Evolutionary conservation across 2,797 vertebrate species (phyloP), one percentile per base, ranked within the genome.

Genomic region (Sebastes iracundus): DNA sequence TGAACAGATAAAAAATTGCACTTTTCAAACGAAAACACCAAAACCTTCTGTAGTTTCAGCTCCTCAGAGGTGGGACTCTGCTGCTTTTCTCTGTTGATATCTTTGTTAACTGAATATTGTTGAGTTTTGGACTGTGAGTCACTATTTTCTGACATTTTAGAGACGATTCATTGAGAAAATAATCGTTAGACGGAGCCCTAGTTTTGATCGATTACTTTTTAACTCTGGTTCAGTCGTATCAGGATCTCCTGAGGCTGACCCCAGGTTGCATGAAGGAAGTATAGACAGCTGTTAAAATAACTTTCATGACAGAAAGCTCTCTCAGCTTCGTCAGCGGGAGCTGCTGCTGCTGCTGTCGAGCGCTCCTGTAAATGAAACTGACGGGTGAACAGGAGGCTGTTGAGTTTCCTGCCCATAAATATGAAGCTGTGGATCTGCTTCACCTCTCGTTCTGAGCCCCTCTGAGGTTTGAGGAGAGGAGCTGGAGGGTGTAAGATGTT

Each of bases 221-320:
- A 46, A 18, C 22, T 58, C 49, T 52, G 49, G 49, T 20, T 58
- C 33, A 18, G 61, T 67, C 9, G 22, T 9, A 11, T 20, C 22
- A 38, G 58, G 65, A 75, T 2, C 2, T 4, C 16, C 49, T 20
- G 20, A 55, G 20, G 1, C 52, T 33, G 8, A 75, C n/a, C 7
- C 6, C 72, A 14, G 60, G 11, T 16, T 18, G 30, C 11, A 4
- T 56, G 65, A 53, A 70, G 63, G 52, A 63, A 52, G 60, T 7
- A 23, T 18, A 72, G 64, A 67, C 77, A 64, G 84, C 68, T 78
- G 61, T 69, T 80, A 46, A 76, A 82, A 85, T 10, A 53, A 22
- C 33, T 74, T 59, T 72, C 28, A 53, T 53, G 28, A 72, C 53
- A 66, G 16, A 4, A 75, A 58, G 28, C 56, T 68, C 7, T 12